Evolutionary conservation across 2,113 vertebrate species (phyloP).

Genomic region (Amphiprion percula): DNA sequence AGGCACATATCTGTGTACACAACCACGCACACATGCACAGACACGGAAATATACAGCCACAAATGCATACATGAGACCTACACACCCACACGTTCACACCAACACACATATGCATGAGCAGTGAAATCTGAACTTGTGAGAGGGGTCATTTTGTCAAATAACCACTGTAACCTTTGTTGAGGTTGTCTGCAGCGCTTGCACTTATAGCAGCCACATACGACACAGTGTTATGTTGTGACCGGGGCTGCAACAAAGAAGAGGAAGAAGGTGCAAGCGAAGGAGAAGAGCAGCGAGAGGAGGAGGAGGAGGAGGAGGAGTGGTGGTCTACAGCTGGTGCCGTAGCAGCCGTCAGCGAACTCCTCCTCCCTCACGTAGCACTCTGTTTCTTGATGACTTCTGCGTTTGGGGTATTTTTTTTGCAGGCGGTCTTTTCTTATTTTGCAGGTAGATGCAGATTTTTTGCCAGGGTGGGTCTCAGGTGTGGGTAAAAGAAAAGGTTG

Average conservation of each 20-base stretch:
- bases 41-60: slow-evolving; percentile 2
- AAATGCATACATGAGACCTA: slow-evolving; percentile 14
- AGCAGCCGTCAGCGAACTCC: slow-evolving; percentile 56
- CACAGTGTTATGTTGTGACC: slow-evolving; percentile 18
- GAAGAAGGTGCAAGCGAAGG: slow-evolving; percentile 45
- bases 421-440: slow-evolving; percentile 79
- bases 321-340: slow-evolving; percentile 69
- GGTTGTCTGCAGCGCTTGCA: slow-evolving; percentile 53
- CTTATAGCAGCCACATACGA: slow-evolving; percentile 13
- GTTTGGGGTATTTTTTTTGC: slow-evolving; percentile 76
- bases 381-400: slow-evolving; percentile 84
- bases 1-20: background rate
- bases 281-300: slow-evolving; percentile 39
- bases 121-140: slow-evolving; percentile 50
- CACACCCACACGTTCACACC: slow-evolving; percentile 15
- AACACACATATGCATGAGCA: slow-evolving; percentile 13
- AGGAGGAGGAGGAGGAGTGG: slow-evolving; percentile 49
- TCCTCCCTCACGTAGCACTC: slow-evolving; percentile 65
- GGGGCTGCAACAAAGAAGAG: slow-evolving; percentile 19
- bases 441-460: slow-evolving; percentile 81
- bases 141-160: slow-evolving; percentile 50
- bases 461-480: slow-evolving; percentile 80
- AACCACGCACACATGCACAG: background rate
- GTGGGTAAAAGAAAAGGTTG: slow-evolving; percentile 69
- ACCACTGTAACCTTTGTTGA: slow-evolving; percentile 52